Conservation (phyloP, 2,888 invertebrate species). For the Aphodius sticticus region DNA sequence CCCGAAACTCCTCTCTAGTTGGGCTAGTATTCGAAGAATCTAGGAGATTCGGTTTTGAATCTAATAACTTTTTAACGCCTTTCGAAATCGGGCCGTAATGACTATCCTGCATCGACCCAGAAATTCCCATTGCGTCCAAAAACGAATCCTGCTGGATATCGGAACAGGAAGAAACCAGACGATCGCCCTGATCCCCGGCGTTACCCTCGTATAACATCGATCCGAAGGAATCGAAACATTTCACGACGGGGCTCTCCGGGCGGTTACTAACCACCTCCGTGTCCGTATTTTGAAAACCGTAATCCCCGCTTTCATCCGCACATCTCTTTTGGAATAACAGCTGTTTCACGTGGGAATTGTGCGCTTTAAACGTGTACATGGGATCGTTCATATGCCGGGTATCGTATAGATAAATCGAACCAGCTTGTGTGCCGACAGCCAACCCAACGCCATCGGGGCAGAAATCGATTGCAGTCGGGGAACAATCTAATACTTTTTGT, state of each 20-base stretch:
- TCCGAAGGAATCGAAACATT: constrained; percentile 35
- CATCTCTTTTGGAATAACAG: constrained; percentile 36
- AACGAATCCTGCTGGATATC: constrained; percentile 49
- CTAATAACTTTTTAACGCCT: constrained; percentile 37
- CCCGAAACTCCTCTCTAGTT: neutral
- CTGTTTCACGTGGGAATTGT: constrained; percentile 55
- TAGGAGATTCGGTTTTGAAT: constrained; percentile 31
- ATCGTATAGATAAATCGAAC: constrained; percentile 65
- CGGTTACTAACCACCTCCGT: neutral
- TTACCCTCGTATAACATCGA: constrained; percentile 31
- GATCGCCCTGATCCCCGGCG: neutral
- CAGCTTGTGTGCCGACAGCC: constrained; percentile 66
- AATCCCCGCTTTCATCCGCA: constrained; percentile 29
- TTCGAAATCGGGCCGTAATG: constrained; percentile 35
- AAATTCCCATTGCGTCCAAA: constrained; percentile 48
- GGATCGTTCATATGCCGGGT: constrained; percentile 63
- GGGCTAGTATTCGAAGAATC: constrained; percentile 13
- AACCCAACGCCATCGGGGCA: constrained; percentile 60
- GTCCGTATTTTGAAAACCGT: constrained; percentile 18
- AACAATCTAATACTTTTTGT: constrained; percentile 51
- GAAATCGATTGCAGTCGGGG: constrained; percentile 54
- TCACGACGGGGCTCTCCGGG: neutral
- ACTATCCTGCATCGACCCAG: constrained; percentile 1
- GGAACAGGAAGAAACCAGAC: neutral
- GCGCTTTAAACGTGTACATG: constrained; percentile 61